Evolutionary conservation across 2,113 vertebrate genomes (phyloP), one percentile per base, ranked within the genome.

Genomic region (Fregetta grallaria): DNA sequence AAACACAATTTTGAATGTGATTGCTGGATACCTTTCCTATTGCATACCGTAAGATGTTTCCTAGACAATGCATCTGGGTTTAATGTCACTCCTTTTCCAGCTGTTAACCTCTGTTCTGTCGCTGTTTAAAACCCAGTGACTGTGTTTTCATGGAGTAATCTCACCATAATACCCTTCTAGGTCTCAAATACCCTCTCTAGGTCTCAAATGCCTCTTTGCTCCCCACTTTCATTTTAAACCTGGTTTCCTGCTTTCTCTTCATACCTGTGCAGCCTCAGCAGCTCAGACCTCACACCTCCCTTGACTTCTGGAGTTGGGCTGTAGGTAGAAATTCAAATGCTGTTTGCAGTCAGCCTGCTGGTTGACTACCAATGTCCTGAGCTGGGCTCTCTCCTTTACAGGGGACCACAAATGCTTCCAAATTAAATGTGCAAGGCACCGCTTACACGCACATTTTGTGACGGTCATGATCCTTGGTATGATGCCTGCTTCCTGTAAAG

Each of bases 381-480:
- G 29, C 42, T 55, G 49, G 10, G 22, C 55, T 55, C 2, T 65
- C 11, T 73, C 25, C 14, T 83, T 53, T 68, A 38, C 13, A 40
- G 84, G n/a, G 13, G 27, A 72, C 32, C 34, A 38, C 10, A 88
- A 70, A 47, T 47, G 27, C 50, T 88, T 74, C 40, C 50, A 74
- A 82, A 62, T 53, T 58, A 62, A 71, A 53, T 23, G 26, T 40
- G 74, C 7, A 42, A 22, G 56, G 30, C 42, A 58, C 47, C 1
- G 3, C 32, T 88, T 61, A 29, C 27, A 20, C 0, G 1, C 2
- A 4, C 0, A 1, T 79, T 75, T 90, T 50, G 29, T 45, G 52
- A 86, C 59, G 40, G 36, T 70, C 26, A 6, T 17, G 52, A 23
- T 79, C 45, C 4, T 58, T 3, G 6, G 22, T 50, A 19, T 42